Percentiles rank a stretch among this genome's conserved stretches.
Conservation (phyloP, 2,113 vertebrate species). For the Melospiza melodia region DNA sequence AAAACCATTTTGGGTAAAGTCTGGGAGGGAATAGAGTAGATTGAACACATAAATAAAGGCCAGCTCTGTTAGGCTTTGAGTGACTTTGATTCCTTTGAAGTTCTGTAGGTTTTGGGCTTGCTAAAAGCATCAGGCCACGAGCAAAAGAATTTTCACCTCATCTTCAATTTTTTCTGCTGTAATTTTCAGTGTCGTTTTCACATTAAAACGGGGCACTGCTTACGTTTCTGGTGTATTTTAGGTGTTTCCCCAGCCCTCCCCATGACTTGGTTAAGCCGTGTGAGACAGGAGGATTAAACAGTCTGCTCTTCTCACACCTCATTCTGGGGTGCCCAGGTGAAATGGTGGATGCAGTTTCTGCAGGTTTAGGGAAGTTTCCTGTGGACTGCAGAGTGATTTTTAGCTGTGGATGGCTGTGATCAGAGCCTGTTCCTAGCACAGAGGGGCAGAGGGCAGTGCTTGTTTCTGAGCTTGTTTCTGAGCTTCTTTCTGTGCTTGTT, state of each 20-base stretch:
- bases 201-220: not conserved
- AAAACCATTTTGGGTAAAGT: conserved; percentile 20
- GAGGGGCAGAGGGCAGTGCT: not conserved
- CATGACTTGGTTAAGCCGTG: not conserved
- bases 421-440: not conserved
- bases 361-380: not conserved
- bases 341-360: not conserved
- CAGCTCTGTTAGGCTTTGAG: not conserved
- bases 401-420: not conserved
- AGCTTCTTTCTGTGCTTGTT: not conserved
- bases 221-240: not conserved
- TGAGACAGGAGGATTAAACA: not conserved
- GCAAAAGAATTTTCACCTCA: not conserved
- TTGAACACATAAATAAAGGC: not conserved
- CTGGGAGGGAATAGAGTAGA: not conserved
- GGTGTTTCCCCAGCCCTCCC: not conserved
- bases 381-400: not conserved
- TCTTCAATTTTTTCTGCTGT: not conserved
- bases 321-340: not conserved
- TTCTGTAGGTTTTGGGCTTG: not conserved
- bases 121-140: not conserved
- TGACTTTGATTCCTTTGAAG: not conserved
- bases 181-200: not conserved
- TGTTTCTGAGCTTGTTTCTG: not conserved
- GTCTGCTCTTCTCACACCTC: not conserved